Base-by-base conservation (phyloP, 2,113 vertebrate species). In the Zosterops pallidus region DNA sequence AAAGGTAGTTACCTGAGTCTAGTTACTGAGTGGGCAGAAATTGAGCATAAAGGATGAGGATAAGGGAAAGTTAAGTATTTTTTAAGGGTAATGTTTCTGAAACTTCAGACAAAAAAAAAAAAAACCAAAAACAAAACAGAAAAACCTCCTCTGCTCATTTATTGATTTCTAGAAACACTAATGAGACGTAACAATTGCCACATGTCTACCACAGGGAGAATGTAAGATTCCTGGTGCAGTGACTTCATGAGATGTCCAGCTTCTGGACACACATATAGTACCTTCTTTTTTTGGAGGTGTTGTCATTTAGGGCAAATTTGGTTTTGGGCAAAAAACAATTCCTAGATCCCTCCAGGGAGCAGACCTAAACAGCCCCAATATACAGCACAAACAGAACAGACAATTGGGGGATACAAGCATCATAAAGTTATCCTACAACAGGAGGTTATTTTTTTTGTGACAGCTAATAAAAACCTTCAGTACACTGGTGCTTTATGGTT, bases 401-500 rank as follows among this genome's bases (percentile, higher is more conserved):
- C 20, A 46, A 5, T 11, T 46, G 46, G 46, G 46, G 46, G 18
- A 46, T 46, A 46, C 20, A 46, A 46, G 46, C 20, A 21, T 46
- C 46, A 46, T 46, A 21, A 46, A 21, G 46, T 46, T 20, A 46
- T 46, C 46, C 46, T 46, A 46, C 19, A 20, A 46, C 46, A 46
- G 46, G 46, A 46, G 20, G 44, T 5, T 20, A 2, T 20, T 21
- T 46, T 53, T 69, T 55, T 69, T 9, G 10, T 28, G 12, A 64
- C 25, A 77, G n/a, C 26, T 84, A 21, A 37, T 68, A 49, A 52
- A 84, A 90, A 49, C 18, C 14, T 65, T 9, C 11, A 35, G 21
- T 81, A 44, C 33, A 33, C 69, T 97, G 93, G 89, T 98, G 97
- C 42, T 85, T 75, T 60, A 6, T 52, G 24, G 10, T 41, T 78